Conservation (phyloP, 1,140 invertebrate species). For the Brachionus calyciflorus region DNA sequence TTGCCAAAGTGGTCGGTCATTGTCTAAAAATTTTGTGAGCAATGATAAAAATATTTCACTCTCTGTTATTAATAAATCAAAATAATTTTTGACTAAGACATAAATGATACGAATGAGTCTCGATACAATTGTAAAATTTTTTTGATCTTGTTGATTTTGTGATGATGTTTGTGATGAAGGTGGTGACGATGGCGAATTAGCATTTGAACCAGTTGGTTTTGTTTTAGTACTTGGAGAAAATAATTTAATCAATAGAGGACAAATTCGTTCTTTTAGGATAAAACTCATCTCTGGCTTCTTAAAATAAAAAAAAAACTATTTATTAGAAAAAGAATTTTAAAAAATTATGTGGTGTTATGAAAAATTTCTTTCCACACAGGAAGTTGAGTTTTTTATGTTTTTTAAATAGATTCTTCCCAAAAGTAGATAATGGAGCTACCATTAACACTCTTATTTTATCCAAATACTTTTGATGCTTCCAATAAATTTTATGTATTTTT, state of each 20-base stretch:
- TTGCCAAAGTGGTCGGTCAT: constrained; percentile 93
- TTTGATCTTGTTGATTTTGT: constrained; percentile 72
- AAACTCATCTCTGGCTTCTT: constrained; percentile 90
- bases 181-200: constrained; percentile 50
- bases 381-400: too few relatives aligned
- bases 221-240: constrained; percentile 78
- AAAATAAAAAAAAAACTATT: constrained; percentile 56
- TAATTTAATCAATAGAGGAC: constrained; percentile 91
- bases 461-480: too few relatives aligned
- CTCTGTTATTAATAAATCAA: constrained; percentile 87
- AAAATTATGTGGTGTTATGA: too few relatives aligned
- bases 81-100: constrained; percentile 88
- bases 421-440: too few relatives aligned
- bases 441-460: too few relatives aligned
- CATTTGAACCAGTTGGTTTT: constrained; percentile 49
- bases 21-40: constrained; percentile 92
- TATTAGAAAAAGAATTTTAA: neutral
- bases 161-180: constrained; percentile 55
- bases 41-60: constrained; percentile 96
- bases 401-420: too few relatives aligned
- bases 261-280: constrained; percentile 89
- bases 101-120: constrained; percentile 85
- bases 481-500: too few relatives aligned
- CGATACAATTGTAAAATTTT: constrained; percentile 94
- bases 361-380: too few relatives aligned